These are phyloP conservation scores for Australoheros scitulus DNA, from an alignment of 2,113 vertebrate genomes.

Conservation along the genomic window DNA sequence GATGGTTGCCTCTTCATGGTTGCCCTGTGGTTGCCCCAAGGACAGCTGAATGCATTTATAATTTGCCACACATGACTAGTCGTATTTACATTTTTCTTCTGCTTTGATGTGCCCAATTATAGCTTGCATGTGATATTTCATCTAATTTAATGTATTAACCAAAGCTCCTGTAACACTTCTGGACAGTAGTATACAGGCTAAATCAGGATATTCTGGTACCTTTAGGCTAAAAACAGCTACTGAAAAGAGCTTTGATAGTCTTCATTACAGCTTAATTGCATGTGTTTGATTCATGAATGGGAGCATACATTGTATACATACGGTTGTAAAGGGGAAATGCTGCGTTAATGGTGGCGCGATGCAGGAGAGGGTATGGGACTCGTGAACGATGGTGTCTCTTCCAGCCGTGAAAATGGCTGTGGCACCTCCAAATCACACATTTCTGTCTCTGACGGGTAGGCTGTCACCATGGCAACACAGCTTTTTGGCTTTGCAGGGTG, in stretches of 20 bases:
- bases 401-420: constrained; percentile 59
- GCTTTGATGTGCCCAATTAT: constrained; percentile 45
- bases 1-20: constrained; percentile 18
- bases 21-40: constrained; percentile 29
- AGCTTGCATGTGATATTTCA: constrained; percentile 27
- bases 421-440: constrained; percentile 71
- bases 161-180: constrained; percentile 23
- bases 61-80: constrained; percentile 27
- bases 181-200: not conserved
- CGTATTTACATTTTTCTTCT: constrained; percentile 52
- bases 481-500: constrained; percentile 66
- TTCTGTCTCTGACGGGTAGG: constrained; percentile 53
- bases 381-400: constrained; percentile 48
- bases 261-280: constrained; percentile 30
- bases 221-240: constrained; percentile 7
- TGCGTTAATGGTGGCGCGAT: constrained; percentile 24
- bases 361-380: constrained; percentile 13
- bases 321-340: constrained; percentile 20
- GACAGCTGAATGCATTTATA: constrained; percentile 41
- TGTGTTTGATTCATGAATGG: constrained; percentile 45
- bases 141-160: constrained; percentile 15
- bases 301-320: constrained; percentile 3
- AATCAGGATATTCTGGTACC: constrained; percentile 17
- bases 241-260: constrained; percentile 13
- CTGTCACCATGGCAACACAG: constrained; percentile 71